Base-by-base conservation (phyloP, 1,140 invertebrate species). In the Nephila pilipes region DNA sequence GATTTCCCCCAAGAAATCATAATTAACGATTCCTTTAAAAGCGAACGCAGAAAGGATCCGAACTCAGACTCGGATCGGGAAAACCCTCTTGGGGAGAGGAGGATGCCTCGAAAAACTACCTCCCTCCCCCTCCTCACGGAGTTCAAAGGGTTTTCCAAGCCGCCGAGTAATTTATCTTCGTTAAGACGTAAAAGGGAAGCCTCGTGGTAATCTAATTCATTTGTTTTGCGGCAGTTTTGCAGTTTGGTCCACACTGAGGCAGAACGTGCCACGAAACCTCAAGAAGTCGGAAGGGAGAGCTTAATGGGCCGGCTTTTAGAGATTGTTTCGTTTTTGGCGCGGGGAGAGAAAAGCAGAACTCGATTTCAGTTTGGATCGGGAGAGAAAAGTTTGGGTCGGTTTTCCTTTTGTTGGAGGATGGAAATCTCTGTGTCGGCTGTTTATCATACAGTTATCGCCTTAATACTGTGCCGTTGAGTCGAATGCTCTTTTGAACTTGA, bases 71-170 rank as follows among this genome's bases (percentile, higher is more conserved):
- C 65, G 65, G 25, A 69, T 69, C 25, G n/a, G 12, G 65, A 69
- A 46, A 46, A 69, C 14, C 10, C 65, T 69, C 65, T 69, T 69
- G 65, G 65, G 25, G 18, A 25, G 14, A 4, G 25, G 65, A 10
- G 65, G 65, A 25, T 69, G n/a, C 38, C 38, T 69, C 25, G n/a
- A 69, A 69, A 69, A 87, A 87, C 57, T 25, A 87, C 58, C 65
- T 32, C 16, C 32, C 65, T 8, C 58, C 16, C 32, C 65, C 38
- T 8, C 38, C 38, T 46, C 58, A 3, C 29, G 10, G 58, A 58
- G 85, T 87, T 87, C 85, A 87, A 87, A 87, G 85, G 85, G 85
- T 87, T 87, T 87, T 87, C 85, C 85, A 87, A 87, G 65, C 57
- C 46, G 85, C 18, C 22, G 32, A n/a, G 85, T 87, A 87, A 87